Evolutionary conservation across 2,113 vertebrate species (phyloP).

Genomic region (Anseranas semipalmata): DNA sequence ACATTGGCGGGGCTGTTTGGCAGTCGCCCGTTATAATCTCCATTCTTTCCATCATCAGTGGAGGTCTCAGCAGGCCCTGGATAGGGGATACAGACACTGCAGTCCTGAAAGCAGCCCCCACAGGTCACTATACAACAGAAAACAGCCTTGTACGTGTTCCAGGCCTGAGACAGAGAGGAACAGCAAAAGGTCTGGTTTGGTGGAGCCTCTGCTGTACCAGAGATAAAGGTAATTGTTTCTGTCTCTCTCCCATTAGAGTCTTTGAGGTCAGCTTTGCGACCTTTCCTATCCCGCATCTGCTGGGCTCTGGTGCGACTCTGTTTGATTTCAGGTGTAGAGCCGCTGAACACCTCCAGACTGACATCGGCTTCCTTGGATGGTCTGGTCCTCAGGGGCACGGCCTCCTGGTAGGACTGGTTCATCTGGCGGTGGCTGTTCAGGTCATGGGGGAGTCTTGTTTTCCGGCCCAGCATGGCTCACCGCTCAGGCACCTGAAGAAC

Average conservation of each 20-base stretch:
- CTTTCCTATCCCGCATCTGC: constrained; percentile 58
- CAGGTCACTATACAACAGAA: constrained; percentile 83
- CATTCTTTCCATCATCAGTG: constrained; percentile 64
- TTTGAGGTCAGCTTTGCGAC: constrained; percentile 73
- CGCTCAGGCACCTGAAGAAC: constrained; percentile 47
- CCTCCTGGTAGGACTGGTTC: constrained; percentile 70
- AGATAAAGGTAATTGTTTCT: constrained; percentile 90
- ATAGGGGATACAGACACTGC: constrained; percentile 82
- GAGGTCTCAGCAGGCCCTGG: constrained; percentile 66
- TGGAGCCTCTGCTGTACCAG: constrained; percentile 82
- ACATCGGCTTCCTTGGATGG: constrained; percentile 70
- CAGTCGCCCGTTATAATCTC: constrained; percentile 79
- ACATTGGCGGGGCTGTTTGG: constrained; percentile 74
- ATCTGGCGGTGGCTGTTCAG: constrained; percentile 62
- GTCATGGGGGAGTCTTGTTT: constrained; percentile 67
- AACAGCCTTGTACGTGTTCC: constrained; percentile 86
- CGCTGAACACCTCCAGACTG: constrained; percentile 78
- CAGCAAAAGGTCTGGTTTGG: constrained; percentile 78
- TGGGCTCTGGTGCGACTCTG: constrained; percentile 35
- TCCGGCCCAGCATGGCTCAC: constrained; percentile 89
- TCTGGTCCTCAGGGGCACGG: constrained; percentile 69
- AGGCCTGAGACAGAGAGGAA: constrained; percentile 87
- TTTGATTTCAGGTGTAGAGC: constrained; percentile 68
- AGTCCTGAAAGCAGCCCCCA: constrained; percentile 79
- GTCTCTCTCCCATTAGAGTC: constrained; percentile 79